These are phyloP conservation scores for Busseola fusca DNA, from an alignment of 2,888 invertebrate genomes.

Conservation along the genomic window DNA sequence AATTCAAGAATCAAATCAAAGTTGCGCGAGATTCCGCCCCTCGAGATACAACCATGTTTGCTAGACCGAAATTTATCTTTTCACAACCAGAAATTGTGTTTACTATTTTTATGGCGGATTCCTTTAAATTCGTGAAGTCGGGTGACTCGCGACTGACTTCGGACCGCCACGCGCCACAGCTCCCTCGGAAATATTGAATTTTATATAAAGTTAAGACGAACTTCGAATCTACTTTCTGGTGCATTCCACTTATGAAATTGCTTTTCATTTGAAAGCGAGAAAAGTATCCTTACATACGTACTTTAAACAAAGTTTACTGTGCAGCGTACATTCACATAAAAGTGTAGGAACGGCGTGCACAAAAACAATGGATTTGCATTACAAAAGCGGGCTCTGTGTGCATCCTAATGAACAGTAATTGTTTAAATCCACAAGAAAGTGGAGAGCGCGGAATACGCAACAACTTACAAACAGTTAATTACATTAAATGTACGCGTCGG, in stretches of 20 bases:
- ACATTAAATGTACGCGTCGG: conserved; percentile 70
- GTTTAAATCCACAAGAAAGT: conserved; percentile 82
- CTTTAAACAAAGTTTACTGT: conserved; percentile 58
- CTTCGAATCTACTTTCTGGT: conserved; percentile 59
- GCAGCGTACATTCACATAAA: conserved; percentile 59
- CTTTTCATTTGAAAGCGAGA: conserved; percentile 66
- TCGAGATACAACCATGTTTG: conserved; percentile 74
- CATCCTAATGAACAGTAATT: conserved; percentile 84
- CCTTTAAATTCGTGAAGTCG: conserved; percentile 72
- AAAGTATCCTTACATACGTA: conserved; percentile 36
- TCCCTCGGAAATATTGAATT: conserved; percentile 76
- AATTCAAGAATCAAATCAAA: conserved; percentile 84
- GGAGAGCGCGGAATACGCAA: conserved; percentile 68
- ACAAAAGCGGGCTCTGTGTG: conserved; percentile 76
- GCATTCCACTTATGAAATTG: conserved; percentile 75
- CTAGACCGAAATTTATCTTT: conserved; percentile 78
- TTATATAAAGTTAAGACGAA: conserved; percentile 71
- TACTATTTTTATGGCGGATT: conserved; percentile 79
- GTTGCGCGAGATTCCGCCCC: conserved; percentile 75
- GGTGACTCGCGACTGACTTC: conserved; percentile 67
- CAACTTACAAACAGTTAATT: conserved; percentile 75
- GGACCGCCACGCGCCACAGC: conserved; percentile 53
- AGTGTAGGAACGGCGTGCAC: conserved; percentile 61
- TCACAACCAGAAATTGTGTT: conserved; percentile 80
- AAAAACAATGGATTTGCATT: conserved; percentile 83